phyloP scores from a whole-genome alignment of 2,113 vertebrate genomes.

The Pandion haliaetus region DNA sequence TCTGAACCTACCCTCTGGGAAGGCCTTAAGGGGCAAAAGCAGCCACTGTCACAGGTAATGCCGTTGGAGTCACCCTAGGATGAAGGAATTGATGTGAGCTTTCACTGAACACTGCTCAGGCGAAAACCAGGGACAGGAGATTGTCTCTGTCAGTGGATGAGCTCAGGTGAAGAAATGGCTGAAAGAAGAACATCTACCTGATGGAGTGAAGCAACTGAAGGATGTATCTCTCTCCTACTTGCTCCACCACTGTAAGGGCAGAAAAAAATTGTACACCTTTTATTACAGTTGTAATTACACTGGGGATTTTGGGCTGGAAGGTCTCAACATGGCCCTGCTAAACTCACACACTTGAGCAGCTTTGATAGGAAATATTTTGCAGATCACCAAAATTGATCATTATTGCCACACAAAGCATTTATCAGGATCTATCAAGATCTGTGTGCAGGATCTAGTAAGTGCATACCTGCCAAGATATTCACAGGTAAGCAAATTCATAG shows the following conservation, averaged over 20 bases:
- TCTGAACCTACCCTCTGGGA: neutral
- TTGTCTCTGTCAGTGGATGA: neutral
- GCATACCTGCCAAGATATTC: neutral
- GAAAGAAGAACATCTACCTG: neutral
- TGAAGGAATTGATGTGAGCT: neutral
- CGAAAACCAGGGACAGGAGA: neutral
- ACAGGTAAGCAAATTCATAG: neutral
- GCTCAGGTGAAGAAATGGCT: neutral
- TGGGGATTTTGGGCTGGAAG: neutral
- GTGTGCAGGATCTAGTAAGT: neutral
- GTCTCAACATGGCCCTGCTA: neutral
- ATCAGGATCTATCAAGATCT: neutral
- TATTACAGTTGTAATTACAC: neutral
- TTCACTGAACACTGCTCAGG: neutral
- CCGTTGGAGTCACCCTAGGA: neutral
- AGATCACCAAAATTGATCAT: neutral
- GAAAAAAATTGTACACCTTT: neutral
- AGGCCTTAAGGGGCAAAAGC: neutral
- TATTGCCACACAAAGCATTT: neutral
- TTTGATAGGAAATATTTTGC: neutral
- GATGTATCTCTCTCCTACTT: neutral
- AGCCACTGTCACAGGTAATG: neutral
- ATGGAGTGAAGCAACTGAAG: neutral
- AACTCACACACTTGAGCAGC: neutral
- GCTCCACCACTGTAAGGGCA: neutral